A percentile compares a stretch with the other conserved stretches of the same genome.
Conservation (phyloP, 2,888 invertebrate genomes). For the Caenorhabditis sp. region DNA sequence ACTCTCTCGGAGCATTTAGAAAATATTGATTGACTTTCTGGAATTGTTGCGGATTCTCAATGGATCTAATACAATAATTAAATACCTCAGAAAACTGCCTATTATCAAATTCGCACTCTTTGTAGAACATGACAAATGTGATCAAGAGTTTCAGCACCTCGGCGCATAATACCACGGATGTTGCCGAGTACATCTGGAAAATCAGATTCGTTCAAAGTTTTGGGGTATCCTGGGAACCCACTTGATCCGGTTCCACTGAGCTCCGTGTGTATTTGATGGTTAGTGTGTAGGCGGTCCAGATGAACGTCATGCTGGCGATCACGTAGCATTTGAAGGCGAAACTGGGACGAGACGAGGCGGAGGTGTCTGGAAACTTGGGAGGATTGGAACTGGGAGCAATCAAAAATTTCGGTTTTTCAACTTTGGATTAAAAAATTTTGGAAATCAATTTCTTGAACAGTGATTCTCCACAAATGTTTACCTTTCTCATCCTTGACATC, state of each 20-base stretch:
- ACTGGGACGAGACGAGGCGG: conserved; percentile 34
- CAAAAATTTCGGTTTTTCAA: neutral
- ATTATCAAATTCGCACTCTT: conserved; percentile 67
- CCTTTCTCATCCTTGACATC: conserved; percentile 41
- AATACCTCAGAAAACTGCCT: conserved; percentile 59
- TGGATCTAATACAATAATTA: no score
- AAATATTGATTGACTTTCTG: conserved; percentile 77
- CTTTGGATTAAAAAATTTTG: no score
- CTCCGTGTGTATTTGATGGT: conserved; percentile 82
- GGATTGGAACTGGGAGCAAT: neutral
- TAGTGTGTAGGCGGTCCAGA: conserved; percentile 83
- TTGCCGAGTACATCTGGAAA: conserved; percentile 76
- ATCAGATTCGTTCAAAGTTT: no score
- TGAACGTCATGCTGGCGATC: conserved; percentile 80
- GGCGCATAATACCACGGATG: conserved; percentile 81
- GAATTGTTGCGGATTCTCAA: neutral
- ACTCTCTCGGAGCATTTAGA: conserved; percentile 80
- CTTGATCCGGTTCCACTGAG: conserved; percentile 72
- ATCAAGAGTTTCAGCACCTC: conserved; percentile 80
- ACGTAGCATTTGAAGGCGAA: conserved; percentile 78
- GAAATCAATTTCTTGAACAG: no score
- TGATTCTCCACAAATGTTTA: neutral
- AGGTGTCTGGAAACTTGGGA: conserved; percentile 11
- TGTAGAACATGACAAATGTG: conserved; percentile 76
- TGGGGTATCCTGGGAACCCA: no score